Percentiles rank a stretch among this genome's conserved stretches.
These are phyloP conservation scores for Cosmia trapezina DNA, from an alignment of 2,888 invertebrate genomes.

Conservation along the genomic window DNA sequence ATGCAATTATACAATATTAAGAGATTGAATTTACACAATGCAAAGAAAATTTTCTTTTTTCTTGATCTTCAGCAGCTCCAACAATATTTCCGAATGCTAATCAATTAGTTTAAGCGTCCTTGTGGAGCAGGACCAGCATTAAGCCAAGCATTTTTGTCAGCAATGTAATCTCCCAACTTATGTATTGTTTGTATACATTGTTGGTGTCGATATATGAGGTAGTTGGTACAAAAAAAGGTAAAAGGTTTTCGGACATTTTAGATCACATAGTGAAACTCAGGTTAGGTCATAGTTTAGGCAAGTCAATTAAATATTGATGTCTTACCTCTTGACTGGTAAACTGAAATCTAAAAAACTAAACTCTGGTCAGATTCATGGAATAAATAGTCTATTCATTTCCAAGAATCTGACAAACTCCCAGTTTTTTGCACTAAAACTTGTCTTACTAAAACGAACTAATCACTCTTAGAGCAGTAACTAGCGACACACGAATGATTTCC, in stretches of 20 bases:
- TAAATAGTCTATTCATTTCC: not conserved
- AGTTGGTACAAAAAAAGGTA: not conserved
- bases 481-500: slow-evolving; percentile 15
- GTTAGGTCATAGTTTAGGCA: not conserved
- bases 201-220: no score
- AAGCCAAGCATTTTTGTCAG: no score
- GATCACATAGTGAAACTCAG: not conserved
- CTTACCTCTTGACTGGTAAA: not conserved
- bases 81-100: no score
- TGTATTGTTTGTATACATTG: no score
- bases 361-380: not conserved
- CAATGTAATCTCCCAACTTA: no score
- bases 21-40: no score
- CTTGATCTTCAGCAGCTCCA: no score
- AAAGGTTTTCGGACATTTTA: not conserved
- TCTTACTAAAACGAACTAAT: not conserved
- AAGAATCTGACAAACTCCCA: not conserved
- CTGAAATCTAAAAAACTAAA: not conserved
- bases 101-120: no score
- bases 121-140: no score
- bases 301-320: not conserved
- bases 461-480: not conserved
- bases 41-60: no score
- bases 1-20: no score
- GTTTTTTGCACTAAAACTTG: not conserved